Evolutionary conservation across 2,888 invertebrate species (phyloP), one percentile per base, ranked within the genome.

Genomic region (Adelognathus sp.): DNA sequence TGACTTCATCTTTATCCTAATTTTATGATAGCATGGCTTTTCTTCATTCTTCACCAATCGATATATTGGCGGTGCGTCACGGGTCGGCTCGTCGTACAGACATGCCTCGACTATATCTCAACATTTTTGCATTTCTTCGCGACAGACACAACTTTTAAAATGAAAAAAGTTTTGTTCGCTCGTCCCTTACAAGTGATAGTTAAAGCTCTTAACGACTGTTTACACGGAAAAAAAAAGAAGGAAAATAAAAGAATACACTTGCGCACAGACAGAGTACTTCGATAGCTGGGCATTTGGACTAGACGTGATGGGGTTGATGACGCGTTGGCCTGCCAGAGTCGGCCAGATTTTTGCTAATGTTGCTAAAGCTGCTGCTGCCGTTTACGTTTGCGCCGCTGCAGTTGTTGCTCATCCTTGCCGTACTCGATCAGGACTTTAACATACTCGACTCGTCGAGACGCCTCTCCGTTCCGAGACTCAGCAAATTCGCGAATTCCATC

Each of bases 401-500:
- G 31, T 31, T 52, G 50, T 41, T 69, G 14, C 52, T 66, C 56
- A 74, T 85, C 84, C 85, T 88, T 74, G 86, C 86, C 71, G 85
- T 85, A 86, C 84, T 89, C 85, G 91, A 93, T 93, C 93, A 93
- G 88, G 93, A 93, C 88, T 93, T 92, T 83, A 91, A 89, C 80
- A 90, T 90, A 81, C 92, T 92, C 14, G 90, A 82, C 74, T 93
- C 93, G 50, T 93, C 93, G 66, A 92, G 93, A 84, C 96, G 93
- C 88, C 97, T 95, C 90, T 98, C 98, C 77, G 98, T 98, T 88
- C 96, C 97, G 82, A 94, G 93, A 86, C 95, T 94, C 84, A 98
- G 92, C 87, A 99, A 93, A 92, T 96, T 97, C 89, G 95, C 94
- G 92, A 98, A 98, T 93, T 99, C 99, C 92, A 96, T 93, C 90